Conservation (phyloP, 1,140 invertebrate genomes). For the Wiebesia pumilae region DNA sequence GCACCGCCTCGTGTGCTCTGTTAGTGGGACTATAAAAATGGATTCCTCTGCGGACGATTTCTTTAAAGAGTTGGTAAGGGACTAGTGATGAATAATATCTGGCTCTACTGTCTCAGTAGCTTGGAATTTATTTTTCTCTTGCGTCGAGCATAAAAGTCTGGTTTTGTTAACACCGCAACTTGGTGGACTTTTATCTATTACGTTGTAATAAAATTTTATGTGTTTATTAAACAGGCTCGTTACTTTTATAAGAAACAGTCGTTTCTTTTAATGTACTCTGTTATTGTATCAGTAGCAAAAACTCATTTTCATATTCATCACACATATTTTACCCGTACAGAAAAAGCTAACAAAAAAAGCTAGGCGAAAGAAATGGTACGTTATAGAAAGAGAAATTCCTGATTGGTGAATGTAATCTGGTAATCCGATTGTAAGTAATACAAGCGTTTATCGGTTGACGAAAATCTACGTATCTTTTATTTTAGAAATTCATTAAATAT, state of each 20-base stretch:
- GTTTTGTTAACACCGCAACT: background rate
- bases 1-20: background rate
- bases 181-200: background rate
- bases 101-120: background rate
- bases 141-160: background rate
- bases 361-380: background rate
- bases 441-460: no score
- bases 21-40: conserved; percentile 5
- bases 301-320: background rate
- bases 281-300: background rate
- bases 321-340: background rate
- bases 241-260: background rate
- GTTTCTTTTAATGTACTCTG: background rate
- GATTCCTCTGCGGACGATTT: background rate
- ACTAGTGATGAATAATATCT: background rate
- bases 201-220: background rate
- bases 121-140: background rate
- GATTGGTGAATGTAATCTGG: no score
- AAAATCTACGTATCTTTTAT: no score
- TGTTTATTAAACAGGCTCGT: background rate
- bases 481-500: no score
- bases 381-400: no score
- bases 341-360: background rate
- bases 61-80: background rate
- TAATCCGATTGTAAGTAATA: no score